Evolutionary conservation across 2,113 vertebrate genomes (phyloP).

Genomic region (Notarius lentiginosus): DNA sequence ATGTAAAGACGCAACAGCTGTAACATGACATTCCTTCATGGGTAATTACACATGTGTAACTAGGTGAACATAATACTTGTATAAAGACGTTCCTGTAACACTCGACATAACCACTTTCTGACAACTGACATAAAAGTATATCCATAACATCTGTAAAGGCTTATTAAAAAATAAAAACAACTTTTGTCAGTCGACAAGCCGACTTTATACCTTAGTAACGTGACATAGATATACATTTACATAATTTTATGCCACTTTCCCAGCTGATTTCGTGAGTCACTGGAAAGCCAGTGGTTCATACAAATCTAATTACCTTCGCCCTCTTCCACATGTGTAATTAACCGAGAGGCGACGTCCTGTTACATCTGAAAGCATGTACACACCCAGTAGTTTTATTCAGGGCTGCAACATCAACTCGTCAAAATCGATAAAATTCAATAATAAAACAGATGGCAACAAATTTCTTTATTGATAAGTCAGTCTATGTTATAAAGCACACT

Average conservation of each 20-base stretch:
- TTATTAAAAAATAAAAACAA: no score
- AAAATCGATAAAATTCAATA: background rate
- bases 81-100: background rate
- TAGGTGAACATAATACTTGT: background rate
- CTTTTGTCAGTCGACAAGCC: background rate
- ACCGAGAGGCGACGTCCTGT: background rate
- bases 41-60: background rate
- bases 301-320: background rate
- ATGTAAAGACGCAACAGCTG: background rate
- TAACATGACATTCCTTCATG: background rate
- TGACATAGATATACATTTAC: background rate
- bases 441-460: background rate
- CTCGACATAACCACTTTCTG: background rate
- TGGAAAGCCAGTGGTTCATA: background rate
- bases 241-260: background rate
- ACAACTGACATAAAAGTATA: no score
- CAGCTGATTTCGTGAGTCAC: background rate
- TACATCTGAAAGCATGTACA: background rate
- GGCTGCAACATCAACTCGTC: background rate
- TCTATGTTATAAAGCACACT: background rate
- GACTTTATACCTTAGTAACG: background rate
- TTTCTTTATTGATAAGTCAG: background rate
- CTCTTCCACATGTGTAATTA: conserved; percentile 1
- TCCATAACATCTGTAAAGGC: no score
- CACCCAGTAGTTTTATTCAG: background rate